Conservation (phyloP, 2,888 invertebrate genomes). For the Pyrocoelia pectoralis region DNA sequence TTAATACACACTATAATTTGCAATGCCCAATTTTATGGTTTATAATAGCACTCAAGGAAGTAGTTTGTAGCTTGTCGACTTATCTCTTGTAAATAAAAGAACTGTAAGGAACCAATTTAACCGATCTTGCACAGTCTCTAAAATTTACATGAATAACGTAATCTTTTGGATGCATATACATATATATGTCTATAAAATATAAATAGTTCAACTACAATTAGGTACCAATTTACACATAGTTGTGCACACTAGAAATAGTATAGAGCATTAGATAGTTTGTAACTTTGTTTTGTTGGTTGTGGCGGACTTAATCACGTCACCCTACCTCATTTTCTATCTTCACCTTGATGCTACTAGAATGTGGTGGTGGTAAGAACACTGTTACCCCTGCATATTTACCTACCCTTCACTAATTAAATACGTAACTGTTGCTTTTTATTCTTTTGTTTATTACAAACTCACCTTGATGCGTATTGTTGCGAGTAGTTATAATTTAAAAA, state of each 20-base stretch:
- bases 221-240: slow-evolving; percentile 47
- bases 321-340: slow-evolving; percentile 59
- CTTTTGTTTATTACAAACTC: slow-evolving; percentile 25
- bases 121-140: no score
- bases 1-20: no score
- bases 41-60: no score
- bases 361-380: slow-evolving; percentile 59
- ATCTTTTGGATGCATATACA: no score
- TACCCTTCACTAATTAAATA: slow-evolving; percentile 33
- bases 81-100: no score
- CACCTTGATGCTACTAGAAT: slow-evolving; percentile 61
- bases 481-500: neutral
- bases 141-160: no score
- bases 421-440: slow-evolving; percentile 32
- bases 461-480: slow-evolving; percentile 11
- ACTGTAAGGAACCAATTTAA: no score
- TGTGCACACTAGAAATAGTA: slow-evolving; percentile 53
- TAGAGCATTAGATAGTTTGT: slow-evolving; percentile 60
- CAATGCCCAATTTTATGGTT: no score
- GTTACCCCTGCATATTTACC: slow-evolving; percentile 47
- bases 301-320: slow-evolving; percentile 60
- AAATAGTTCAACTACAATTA: slow-evolving; percentile 17
- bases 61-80: no score
- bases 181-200: no score
- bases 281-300: slow-evolving; percentile 62